Evolutionary conservation across 2,888 invertebrate genomes (phyloP).

Genomic region (Polietes domitor): DNA sequence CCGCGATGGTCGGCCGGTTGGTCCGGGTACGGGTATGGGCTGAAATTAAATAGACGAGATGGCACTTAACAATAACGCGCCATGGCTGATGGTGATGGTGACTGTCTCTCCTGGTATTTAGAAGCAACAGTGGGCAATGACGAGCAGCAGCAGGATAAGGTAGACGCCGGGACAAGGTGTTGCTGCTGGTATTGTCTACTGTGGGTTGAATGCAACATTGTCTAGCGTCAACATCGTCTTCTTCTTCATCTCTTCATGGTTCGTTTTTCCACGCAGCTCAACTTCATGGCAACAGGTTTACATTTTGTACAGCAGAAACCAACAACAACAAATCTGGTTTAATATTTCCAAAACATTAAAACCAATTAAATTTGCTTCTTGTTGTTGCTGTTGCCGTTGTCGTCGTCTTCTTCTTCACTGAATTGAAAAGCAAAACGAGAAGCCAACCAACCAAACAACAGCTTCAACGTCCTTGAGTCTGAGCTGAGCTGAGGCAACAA

Average conservation of each 20-base stretch:
- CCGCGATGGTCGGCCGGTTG: not conserved
- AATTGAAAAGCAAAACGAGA: not conserved
- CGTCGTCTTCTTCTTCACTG: not conserved
- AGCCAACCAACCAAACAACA: not conserved
- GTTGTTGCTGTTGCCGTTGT: no score
- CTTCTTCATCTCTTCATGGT: no score
- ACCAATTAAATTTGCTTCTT: slow-evolving; percentile 9
- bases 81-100: not conserved
- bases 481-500: not conserved
- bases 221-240: not conserved
- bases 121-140: not conserved
- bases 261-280: slow-evolving; percentile 10
- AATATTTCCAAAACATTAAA: slow-evolving; percentile 9
- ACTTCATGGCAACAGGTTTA: slow-evolving; percentile 18
- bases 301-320: not conserved
- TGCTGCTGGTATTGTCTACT: not conserved
- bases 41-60: slow-evolving; percentile 31
- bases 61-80: slow-evolving; percentile 14
- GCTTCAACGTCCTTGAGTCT: slow-evolving; percentile 11
- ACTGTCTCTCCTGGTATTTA: not conserved
- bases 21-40: no score
- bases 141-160: not conserved
- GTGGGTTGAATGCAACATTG: slow-evolving; percentile 6
- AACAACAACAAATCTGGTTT: slow-evolving; percentile 18
- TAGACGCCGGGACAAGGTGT: not conserved